Percentiles rank a stretch among this genome's conserved stretches.
Conservation (phyloP, 2,888 invertebrate genomes). For the Strigamia maritima region DNA sequence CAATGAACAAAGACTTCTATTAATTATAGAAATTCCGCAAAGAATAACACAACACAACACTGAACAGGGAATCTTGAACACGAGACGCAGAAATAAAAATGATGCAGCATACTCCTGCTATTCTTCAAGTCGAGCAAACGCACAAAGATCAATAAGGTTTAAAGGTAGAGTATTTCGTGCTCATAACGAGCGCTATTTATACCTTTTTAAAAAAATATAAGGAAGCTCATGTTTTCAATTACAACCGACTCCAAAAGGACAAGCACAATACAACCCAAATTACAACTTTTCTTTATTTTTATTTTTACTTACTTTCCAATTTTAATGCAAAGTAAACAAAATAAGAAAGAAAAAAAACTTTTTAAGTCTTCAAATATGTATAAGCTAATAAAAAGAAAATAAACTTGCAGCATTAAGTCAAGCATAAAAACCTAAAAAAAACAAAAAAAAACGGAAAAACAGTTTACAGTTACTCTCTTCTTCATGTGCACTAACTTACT, state of each 20-base stretch:
- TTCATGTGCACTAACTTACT: slow-evolving; percentile 25
- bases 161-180: slow-evolving; percentile 1
- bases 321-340: background rate
- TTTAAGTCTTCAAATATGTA: background rate
- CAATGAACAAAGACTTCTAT: background rate
- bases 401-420: slow-evolving; percentile 12
- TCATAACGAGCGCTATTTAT: slow-evolving; percentile 21
- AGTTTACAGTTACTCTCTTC: slow-evolving; percentile 12
- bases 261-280: background rate
- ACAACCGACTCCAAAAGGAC: background rate
- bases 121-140: background rate
- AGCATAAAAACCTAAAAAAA: background rate
- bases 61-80: background rate
- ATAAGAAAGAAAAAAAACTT: background rate
- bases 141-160: slow-evolving; percentile 25
- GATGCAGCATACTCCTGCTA: background rate
- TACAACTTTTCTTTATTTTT: background rate
- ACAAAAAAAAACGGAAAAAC: background rate
- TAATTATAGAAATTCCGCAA: background rate
- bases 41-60: background rate
- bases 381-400: slow-evolving; percentile 22
- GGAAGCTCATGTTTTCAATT: slow-evolving; percentile 8
- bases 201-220: background rate
- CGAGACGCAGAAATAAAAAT: slow-evolving; percentile 15
- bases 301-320: background rate